Percentiles rank a stretch among this genome's conserved stretches.
These are phyloP conservation scores for Polypterus senegalus DNA, from an alignment of 2,113 vertebrate species.

Conservation along the genomic window DNA sequence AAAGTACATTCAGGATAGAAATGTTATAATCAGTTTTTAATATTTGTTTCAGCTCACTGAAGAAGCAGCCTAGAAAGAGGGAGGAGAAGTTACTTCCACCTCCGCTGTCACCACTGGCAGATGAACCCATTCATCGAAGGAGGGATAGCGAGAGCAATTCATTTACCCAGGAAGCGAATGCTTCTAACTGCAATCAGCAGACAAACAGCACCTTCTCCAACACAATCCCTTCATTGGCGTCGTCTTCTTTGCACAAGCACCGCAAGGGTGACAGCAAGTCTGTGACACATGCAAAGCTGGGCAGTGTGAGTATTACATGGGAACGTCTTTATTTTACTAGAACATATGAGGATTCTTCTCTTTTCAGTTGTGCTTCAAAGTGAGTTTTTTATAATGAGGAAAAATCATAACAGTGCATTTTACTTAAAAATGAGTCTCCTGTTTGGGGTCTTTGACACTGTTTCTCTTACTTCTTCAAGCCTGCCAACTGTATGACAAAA, in stretches of 20 bases:
- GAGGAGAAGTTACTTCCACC: conserved; percentile 84
- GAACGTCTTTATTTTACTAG: too few relatives aligned
- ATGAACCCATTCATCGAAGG: conserved; percentile 58
- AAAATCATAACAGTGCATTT: conserved; percentile 9
- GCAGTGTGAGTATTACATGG: conserved; percentile 53
- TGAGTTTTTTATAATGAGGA: not conserved
- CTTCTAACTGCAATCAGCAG: conserved; percentile 10
- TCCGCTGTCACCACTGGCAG: conserved; percentile 71
- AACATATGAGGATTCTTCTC: too few relatives aligned
- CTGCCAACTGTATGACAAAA: conserved; percentile 9
- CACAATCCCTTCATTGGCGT: conserved; percentile 40
- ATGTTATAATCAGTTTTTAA: too few relatives aligned
- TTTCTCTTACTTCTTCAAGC: conserved; percentile 24
- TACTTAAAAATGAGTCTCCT: conserved; percentile 9
- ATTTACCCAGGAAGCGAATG: conserved; percentile 52
- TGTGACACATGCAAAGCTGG: conserved; percentile 56
- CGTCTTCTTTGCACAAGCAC: conserved; percentile 58
- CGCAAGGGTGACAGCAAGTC: conserved; percentile 71
- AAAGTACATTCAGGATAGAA: too few relatives aligned
- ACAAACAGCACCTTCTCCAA: conserved; percentile 23
- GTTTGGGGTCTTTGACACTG: conserved; percentile 18
- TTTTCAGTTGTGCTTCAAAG: too few relatives aligned
- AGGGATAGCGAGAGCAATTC: conserved; percentile 50
- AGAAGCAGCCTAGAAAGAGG: conserved; percentile 67
- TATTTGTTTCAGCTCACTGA: conserved; percentile 38